Percentiles rank a stretch among this genome's conserved stretches.
These are phyloP conservation scores for Astreopora myriophthalma DNA, from an alignment of 64 coral and sea anemone genomes.

Conservation along the genomic window DNA sequence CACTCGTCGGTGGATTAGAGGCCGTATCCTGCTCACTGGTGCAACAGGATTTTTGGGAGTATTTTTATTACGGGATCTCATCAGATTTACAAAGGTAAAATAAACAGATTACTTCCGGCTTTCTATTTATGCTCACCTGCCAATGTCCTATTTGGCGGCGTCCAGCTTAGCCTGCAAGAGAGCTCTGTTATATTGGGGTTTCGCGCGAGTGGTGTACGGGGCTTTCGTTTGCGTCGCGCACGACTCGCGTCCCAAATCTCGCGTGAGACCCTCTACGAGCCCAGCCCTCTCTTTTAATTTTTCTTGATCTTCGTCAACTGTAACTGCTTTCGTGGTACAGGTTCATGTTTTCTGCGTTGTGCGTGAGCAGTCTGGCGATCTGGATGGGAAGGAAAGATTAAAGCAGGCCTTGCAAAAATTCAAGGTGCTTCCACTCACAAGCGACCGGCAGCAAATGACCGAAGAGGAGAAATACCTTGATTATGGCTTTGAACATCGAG, in stretches of 20 bases:
- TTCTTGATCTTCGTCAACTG: background rate
- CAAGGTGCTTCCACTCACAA: conserved; percentile 61
- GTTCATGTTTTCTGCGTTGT: conserved; percentile 86
- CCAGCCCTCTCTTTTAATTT: no score
- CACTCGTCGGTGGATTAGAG: conserved; percentile 85
- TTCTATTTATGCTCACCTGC: background rate
- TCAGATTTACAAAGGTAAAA: conserved; percentile 81
- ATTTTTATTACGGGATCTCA: conserved; percentile 73
- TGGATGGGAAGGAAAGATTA: conserved; percentile 57
- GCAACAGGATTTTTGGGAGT: conserved; percentile 88
- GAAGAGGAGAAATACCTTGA: conserved; percentile 84
- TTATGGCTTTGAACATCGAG: conserved; percentile 91
- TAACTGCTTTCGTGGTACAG: background rate
- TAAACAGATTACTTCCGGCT: background rate
- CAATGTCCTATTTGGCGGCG: background rate
- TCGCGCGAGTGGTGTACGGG: no score
- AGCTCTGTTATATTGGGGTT: no score
- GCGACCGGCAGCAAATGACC: conserved; percentile 73
- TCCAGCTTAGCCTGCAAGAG: no score
- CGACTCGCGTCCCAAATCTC: no score
- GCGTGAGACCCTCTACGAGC: no score
- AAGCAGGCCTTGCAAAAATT: conserved; percentile 58
- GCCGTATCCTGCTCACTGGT: conserved; percentile 81
- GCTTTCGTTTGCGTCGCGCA: no score
- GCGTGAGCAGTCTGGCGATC: conserved; percentile 63